Evolutionary conservation across 2,888 invertebrate genomes (phyloP).

Genomic region (Meghimatium bilineatum): DNA sequence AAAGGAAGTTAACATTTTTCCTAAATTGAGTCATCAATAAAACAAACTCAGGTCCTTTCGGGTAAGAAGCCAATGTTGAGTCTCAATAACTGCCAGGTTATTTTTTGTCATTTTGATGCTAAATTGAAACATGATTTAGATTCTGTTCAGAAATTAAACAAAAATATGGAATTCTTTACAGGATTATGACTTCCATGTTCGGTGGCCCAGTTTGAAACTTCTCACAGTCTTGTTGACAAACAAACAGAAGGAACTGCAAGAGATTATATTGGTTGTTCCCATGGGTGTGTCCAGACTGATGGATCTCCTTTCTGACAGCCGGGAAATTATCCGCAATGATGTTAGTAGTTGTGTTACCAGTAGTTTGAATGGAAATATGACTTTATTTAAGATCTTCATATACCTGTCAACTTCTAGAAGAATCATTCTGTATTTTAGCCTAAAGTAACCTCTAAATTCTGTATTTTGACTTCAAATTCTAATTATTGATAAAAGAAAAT

Average conservation of each 20-base stretch:
- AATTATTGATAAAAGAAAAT: no score
- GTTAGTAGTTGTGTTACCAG: slow-evolving; percentile 79
- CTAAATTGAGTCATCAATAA: no score
- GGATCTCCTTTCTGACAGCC: slow-evolving; percentile 93
- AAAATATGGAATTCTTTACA: slow-evolving; percentile 74
- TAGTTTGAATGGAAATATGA: neutral
- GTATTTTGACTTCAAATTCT: no score
- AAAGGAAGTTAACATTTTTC: no score
- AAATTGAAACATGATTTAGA: neutral
- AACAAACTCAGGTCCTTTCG: no score
- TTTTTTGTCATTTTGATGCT: neutral
- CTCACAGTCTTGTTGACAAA: slow-evolving; percentile 91
- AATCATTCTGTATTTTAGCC: no score
- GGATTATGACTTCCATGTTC: slow-evolving; percentile 95
- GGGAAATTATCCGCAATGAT: slow-evolving; percentile 97
- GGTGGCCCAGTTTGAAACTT: slow-evolving; percentile 92
- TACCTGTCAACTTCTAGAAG: no score
- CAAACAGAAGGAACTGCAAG: slow-evolving; percentile 81
- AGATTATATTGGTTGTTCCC: slow-evolving; percentile 79
- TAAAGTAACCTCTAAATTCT: no score
- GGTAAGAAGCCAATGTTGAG: no score
- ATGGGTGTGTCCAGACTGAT: slow-evolving; percentile 98
- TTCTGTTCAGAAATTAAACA: neutral
- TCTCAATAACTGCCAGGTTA: neutral
- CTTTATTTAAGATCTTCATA: neutral